Conservation (phyloP, 2,113 vertebrate genomes). For the Pomatostomus ruficeps region DNA sequence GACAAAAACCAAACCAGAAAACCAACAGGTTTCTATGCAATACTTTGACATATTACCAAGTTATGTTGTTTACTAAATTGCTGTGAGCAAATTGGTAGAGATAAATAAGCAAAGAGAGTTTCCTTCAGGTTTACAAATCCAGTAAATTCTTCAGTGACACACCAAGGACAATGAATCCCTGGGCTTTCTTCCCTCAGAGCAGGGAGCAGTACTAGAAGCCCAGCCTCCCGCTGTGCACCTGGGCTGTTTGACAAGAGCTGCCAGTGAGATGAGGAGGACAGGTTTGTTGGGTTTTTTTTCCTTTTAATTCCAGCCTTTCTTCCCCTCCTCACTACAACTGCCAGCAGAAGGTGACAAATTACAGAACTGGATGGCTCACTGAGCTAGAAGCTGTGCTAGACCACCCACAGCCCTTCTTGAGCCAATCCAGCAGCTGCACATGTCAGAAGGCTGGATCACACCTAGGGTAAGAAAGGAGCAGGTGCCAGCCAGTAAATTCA, state of each 20-base stretch:
- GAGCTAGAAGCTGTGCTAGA: background rate
- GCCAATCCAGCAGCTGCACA: background rate
- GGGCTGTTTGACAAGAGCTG: background rate
- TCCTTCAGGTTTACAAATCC: background rate
- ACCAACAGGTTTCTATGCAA: background rate
- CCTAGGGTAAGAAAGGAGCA: background rate
- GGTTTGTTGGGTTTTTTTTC: background rate
- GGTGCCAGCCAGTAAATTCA: background rate
- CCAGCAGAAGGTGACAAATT: background rate
- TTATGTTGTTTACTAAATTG: background rate
- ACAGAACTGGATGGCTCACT: accelerated
- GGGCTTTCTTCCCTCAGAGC: background rate
- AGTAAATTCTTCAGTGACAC: background rate
- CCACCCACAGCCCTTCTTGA: background rate
- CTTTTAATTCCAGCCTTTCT: background rate
- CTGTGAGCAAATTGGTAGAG: background rate
- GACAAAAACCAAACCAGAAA: background rate
- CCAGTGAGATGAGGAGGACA: background rate
- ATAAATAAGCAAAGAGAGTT: background rate
- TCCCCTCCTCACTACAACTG: background rate
- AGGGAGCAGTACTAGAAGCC: accelerated
- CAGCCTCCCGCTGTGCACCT: background rate
- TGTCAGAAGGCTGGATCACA: background rate
- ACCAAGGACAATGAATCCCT: background rate
- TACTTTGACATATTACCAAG: background rate